Conservation (phyloP, 2,113 vertebrate species). For the Trogon melanurus region DNA sequence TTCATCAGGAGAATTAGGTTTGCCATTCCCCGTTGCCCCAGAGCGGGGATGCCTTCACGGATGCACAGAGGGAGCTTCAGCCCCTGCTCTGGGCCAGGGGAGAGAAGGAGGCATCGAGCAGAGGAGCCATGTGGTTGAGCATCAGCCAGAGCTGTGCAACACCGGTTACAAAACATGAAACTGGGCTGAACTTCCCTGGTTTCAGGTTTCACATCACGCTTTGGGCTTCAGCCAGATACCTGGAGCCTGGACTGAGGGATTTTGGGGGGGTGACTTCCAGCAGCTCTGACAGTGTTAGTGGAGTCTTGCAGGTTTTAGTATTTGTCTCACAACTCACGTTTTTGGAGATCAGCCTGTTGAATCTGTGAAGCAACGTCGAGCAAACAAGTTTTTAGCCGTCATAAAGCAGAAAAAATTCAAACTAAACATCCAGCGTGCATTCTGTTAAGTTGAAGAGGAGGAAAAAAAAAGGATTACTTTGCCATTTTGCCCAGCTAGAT, state of each 20-base stretch:
- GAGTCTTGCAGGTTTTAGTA: not conserved
- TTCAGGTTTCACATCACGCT: slow-evolving; percentile 5
- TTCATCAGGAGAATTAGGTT: not conserved
- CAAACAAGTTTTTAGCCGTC: not conserved
- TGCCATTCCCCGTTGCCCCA: not conserved
- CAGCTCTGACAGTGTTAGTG: not conserved
- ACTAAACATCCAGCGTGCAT: too few relatives aligned
- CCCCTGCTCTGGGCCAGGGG: not conserved
- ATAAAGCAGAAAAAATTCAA: not conserved
- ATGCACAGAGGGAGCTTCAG: not conserved
- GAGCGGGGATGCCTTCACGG: not conserved
- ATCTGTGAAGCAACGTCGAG: not conserved
- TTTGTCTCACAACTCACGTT: not conserved
- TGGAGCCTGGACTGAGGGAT: not conserved
- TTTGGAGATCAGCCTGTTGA: not conserved
- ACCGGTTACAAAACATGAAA: slow-evolving; percentile 48
- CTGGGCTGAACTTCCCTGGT: slow-evolving; percentile 15
- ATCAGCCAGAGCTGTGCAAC: not conserved
- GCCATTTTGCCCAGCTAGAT: not conserved
- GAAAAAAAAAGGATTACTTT: not conserved
- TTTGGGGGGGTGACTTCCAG: not conserved
- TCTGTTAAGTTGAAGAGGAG: not conserved
- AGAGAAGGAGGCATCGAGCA: not conserved
- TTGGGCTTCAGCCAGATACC: not conserved
- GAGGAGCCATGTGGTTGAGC: not conserved